Conservation (phyloP, 1,140 invertebrate species). For the Drosophila oshimai region DNA sequence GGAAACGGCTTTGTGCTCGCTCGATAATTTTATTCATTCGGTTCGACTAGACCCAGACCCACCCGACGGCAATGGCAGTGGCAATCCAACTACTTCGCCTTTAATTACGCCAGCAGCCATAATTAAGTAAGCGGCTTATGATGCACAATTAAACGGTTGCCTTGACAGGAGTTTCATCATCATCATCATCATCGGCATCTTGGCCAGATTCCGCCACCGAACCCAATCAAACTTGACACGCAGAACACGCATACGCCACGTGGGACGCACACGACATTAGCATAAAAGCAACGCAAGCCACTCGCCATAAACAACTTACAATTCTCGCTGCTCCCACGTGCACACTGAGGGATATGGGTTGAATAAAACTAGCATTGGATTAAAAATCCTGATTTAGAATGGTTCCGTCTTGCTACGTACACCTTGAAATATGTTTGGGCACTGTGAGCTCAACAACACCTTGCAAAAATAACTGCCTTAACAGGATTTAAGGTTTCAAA, state of each 20-base stretch:
- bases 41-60: conserved; percentile 36
- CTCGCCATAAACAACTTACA: conserved; percentile 48
- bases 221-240: conserved; percentile 43
- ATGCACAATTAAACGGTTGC: conserved; percentile 68
- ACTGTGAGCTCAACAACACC: neutral
- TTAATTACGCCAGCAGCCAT: conserved; percentile 44
- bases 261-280: conserved; percentile 55
- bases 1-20: conserved; percentile 24
- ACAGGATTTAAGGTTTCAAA: too few species aligned
- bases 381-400: neutral
- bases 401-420: neutral
- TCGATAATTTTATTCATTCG: conserved; percentile 61
- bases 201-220: conserved; percentile 1
- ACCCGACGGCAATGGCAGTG: too few species aligned
- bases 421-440: neutral
- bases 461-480: too few species aligned
- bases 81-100: conserved; percentile 33
- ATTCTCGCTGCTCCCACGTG: conserved; percentile 5
- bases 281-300: conserved; percentile 45
- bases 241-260: conserved; percentile 61
- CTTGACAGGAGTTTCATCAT: conserved; percentile 40
- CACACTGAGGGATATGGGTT: neutral
- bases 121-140: conserved; percentile 71
- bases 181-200: conserved; percentile 11
- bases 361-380: neutral